These are phyloP conservation scores for Ascaphus truei DNA, from an alignment of 2,113 vertebrate species.

Conservation along the genomic window DNA sequence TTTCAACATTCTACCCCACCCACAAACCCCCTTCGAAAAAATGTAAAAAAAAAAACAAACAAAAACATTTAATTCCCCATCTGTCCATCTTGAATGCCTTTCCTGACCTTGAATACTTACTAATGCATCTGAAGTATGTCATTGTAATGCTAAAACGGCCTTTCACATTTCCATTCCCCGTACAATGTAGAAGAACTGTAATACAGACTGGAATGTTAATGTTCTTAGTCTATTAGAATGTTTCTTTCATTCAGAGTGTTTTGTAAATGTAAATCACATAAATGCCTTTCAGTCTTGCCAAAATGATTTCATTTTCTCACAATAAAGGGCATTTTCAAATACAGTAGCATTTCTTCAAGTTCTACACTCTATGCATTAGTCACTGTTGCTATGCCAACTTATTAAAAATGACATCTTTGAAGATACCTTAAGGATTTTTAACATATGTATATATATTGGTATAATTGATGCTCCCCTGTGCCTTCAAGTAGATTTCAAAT, in stretches of 20 bases:
- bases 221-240: conserved; percentile 11
- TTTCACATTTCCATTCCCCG: conserved; percentile 3
- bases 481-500: not conserved
- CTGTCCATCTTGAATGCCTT: not conserved
- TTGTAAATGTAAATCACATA: conserved; percentile 2
- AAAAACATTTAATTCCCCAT: too few species aligned
- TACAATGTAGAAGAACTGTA: conserved; percentile 14
- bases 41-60: too few species aligned
- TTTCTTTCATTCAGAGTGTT: conserved; percentile 10
- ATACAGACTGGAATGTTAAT: conserved; percentile 25
- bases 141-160: conserved; percentile 18
- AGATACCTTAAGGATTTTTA: not conserved
- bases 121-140: not conserved
- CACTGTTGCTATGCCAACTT: conserved; percentile 1
- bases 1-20: too few species aligned
- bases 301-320: conserved; percentile 22
- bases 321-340: conserved; percentile 5
- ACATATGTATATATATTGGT: not conserved
- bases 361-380: conserved; percentile 4
- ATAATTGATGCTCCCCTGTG: not conserved
- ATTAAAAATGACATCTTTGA: not conserved
- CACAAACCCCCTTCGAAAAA: too few species aligned
- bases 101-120: not conserved
- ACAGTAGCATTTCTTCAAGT: not conserved
- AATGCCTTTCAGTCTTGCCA: conserved; percentile 16